Percentiles rank a stretch among this genome's conserved stretches.
Evolutionary conservation across 2,113 vertebrate genomes (phyloP).

Genomic region (Lophius piscatorius): DNA sequence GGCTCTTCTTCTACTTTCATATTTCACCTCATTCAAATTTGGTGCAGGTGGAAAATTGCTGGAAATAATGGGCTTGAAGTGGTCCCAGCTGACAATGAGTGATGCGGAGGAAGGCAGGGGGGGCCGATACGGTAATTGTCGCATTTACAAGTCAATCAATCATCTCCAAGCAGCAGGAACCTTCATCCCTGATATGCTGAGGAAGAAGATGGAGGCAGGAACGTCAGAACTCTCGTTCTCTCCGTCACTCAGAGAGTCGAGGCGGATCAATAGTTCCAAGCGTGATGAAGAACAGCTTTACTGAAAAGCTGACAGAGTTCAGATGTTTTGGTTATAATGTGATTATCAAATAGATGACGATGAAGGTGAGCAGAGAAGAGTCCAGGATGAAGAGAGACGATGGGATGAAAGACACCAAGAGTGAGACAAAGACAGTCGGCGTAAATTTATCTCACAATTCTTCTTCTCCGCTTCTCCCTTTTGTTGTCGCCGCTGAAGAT

Average conservation of each 20-base stretch:
- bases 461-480: no score
- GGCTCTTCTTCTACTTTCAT: conserved; percentile 34
- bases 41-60: conserved; percentile 67
- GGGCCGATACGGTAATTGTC: conserved; percentile 69
- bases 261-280: neutral
- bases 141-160: conserved; percentile 77
- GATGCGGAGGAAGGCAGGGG: conserved; percentile 59
- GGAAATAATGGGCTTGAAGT: conserved; percentile 62
- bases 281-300: neutral
- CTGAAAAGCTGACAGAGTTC: conserved; percentile 11
- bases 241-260: neutral
- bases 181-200: conserved; percentile 66
- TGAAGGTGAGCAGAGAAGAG: conserved; percentile 44
- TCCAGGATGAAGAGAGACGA: conserved; percentile 48
- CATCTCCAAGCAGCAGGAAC: conserved; percentile 60
- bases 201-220: conserved; percentile 45
- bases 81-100: conserved; percentile 72
- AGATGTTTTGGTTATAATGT: conserved; percentile 36
- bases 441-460: no score
- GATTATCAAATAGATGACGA: no score
- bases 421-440: conserved; percentile 11
- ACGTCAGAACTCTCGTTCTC: conserved; percentile 34
- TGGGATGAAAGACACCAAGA: conserved; percentile 25
- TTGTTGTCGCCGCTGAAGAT: no score
- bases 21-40: conserved; percentile 51